phyloP scores from a whole-genome alignment of 2,797 vertebrate species.

The Anisognathus igniventris region DNA sequence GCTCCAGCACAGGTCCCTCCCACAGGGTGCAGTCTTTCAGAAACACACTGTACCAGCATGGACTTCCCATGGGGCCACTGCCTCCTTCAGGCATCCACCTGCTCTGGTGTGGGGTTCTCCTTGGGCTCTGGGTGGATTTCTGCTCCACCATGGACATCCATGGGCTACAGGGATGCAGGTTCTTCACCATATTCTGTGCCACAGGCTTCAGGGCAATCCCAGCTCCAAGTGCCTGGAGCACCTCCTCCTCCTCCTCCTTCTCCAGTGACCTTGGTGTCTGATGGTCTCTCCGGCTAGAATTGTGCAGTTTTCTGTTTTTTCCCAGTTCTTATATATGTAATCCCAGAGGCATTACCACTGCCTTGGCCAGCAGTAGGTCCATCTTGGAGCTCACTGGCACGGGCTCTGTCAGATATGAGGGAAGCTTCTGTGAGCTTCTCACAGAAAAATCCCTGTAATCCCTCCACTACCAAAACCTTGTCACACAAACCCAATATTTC shows the following conservation, averaged over 20 bases:
- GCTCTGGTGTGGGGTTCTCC: rapidly evolving
- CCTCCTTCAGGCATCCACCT: background rate
- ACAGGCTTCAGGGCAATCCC: background rate
- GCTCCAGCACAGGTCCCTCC: background rate
- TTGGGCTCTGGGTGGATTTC: background rate
- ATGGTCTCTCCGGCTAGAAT: background rate
- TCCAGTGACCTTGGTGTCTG: background rate
- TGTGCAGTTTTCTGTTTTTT: background rate
- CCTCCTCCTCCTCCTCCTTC: background rate
- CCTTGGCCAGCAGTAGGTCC: background rate
- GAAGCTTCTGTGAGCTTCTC: background rate
- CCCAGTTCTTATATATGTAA: background rate
- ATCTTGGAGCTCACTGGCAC: background rate
- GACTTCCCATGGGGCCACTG: background rate
- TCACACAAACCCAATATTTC: rapidly evolving
- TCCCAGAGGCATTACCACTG: rapidly evolving
- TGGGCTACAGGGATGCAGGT: background rate
- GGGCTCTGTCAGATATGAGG: too few species aligned
- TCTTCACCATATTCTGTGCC: background rate
- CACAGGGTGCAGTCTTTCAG: background rate
- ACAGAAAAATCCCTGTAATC: background rate
- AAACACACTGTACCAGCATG: background rate
- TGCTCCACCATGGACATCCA: background rate
- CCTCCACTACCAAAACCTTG: background rate
- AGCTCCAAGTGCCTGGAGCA: background rate